Evolutionary conservation across 1,140 invertebrate genomes (phyloP), one percentile per base, ranked within the genome.

Genomic region (Hestina assimilis): DNA sequence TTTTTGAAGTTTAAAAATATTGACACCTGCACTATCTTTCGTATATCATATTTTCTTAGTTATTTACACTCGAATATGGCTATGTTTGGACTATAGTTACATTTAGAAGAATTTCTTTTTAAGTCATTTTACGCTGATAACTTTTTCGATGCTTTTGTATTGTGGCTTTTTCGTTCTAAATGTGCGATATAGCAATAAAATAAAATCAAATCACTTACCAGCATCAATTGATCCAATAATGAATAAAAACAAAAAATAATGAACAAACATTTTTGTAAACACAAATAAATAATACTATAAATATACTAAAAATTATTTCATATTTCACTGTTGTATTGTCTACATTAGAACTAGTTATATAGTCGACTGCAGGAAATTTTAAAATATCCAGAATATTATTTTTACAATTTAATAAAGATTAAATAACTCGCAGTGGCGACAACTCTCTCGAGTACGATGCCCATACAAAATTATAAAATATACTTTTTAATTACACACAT

Each of bases 241-340:
- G 51, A 72, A 69, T 35, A 77, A 66, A 50, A 81, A 65, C 31
- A 74, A 50, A 46, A 83, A 45, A 59, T 68, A 70, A 56, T 73
- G 69, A 26, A 63, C 7, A 52, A 71, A 72, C 74, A 81, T 79
- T 54, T 66, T 78, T 46, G n/a, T n/a, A n/a, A n/a, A n/a, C n/a
- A 66, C 54, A 58, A 58, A 53, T 63, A 59, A 53, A 68, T 53
- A 54, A 56, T 51, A 62, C 55, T 52, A 54, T 50, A 56, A 11
- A 61, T 3, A 33, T 41, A 54, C 41, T 51, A 46, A 41, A 60
- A 61, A 57, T 23, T 42, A 53, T 55, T 42, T 15, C 26, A 58
- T 43, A 28, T 40, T 26, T 58, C 31, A 48, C 47, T 41, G 42
- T 51, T 60, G 60, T 40, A n/a, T 11, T 5, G 45, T 15, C 45